Base-by-base conservation (phyloP, 2,888 invertebrate genomes). In the Sipha maydis region DNA sequence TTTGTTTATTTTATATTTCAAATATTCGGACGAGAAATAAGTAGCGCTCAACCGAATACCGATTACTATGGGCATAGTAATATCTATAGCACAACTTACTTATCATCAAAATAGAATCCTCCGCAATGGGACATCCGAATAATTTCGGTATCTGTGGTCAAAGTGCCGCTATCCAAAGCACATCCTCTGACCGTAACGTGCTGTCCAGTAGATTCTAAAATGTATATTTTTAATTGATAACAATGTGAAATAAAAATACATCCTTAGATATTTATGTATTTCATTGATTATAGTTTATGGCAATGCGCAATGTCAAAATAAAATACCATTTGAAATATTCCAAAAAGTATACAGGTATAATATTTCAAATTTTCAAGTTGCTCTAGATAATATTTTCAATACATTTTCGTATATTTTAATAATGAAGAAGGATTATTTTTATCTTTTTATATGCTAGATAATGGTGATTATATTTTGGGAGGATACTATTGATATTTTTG, bases 121-220 rank as follows among this genome's bases (percentile, higher is more conserved):
- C 99, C 99, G 92, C 99, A 99, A 92, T 99, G 98, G n/a, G 97
- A 97, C 96, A 98, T 97, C 90, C 99, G 93, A 84, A 98, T 96
- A 89, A 99, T 96, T 93, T 99, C 99, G 0, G 98, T 98, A 92
- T 99, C 98, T 0, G 98, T 97, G 86, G 98, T 99, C 82, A 96
- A 94, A 0, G 98, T 97, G 3, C 99, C 98, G 90, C 98, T 98
- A 93, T 99, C 99, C 91, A 98, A 93, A 0, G 98, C 98, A 92
- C 99, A 99, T 88, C 96, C 96, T 34, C 99, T 94, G n/a, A 99
- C 96, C 7, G 96, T 96, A 91, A 98, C 95, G 0, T 95, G 94
- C 91, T 96, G 95, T 5, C 96, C 96, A 19, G 95, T 95, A 91
- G 96, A 96, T 91, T 95, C 97, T 97, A 92, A 75, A 92, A 91